Conservation (phyloP, 2,888 invertebrate species). For the Cepaea hortensis region DNA sequence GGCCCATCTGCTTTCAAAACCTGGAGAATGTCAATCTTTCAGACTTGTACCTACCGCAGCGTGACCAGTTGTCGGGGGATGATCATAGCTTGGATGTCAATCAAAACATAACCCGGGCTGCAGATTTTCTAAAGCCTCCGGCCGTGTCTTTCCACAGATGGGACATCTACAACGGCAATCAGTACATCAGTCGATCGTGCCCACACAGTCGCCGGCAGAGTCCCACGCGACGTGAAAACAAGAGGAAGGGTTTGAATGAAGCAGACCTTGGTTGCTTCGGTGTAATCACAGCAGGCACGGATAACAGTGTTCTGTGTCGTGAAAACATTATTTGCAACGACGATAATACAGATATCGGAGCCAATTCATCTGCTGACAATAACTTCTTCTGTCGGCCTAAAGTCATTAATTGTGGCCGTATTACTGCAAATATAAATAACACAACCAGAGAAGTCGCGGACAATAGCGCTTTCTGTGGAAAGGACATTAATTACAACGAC, state of each 20-base stretch:
- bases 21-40: neutral
- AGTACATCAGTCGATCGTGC: conserved; percentile 1
- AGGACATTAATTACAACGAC: neutral
- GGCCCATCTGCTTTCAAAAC: neutral
- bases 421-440: too few relatives aligned
- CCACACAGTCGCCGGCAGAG: conserved; percentile 4
- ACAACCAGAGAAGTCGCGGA: too few relatives aligned
- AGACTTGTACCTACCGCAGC: neutral
- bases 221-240: neutral
- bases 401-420: too few relatives aligned
- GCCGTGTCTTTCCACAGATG: neutral
- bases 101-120: neutral
- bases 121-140: neutral
- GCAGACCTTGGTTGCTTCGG: too few relatives aligned
- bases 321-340: too few relatives aligned
- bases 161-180: neutral
- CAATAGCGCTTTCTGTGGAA: neutral
- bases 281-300: too few relatives aligned
- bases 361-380: too few relatives aligned
- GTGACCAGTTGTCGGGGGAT: neutral
- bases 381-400: too few relatives aligned
- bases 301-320: too few relatives aligned
- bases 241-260: too few relatives aligned
- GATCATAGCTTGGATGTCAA: neutral
- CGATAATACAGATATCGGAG: too few relatives aligned